Evolutionary conservation across 2,888 invertebrate genomes (phyloP).

Genomic region (Zygothrica quintamaculata): DNA sequence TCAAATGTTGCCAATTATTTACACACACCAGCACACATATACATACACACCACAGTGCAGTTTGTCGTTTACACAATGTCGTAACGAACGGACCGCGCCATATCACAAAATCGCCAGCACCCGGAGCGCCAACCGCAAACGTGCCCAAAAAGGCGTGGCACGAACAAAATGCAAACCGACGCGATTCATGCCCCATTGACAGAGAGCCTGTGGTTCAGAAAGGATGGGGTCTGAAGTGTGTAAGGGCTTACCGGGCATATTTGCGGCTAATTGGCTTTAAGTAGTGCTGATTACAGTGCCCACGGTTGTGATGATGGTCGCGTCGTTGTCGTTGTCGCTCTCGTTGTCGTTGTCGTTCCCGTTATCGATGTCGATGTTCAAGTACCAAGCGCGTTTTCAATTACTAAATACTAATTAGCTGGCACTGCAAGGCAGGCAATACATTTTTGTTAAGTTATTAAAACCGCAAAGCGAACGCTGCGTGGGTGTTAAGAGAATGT

Average conservation of each 20-base stretch:
- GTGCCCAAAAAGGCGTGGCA: slow-evolving; percentile 76
- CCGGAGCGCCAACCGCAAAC: slow-evolving; percentile 65
- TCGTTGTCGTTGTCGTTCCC: slow-evolving; percentile 8
- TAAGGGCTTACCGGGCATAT: slow-evolving; percentile 74
- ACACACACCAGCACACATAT: slow-evolving; percentile 56
- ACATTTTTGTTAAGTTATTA: slow-evolving; percentile 78
- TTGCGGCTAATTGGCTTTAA: slow-evolving; percentile 80
- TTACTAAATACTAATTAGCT: slow-evolving; percentile 78
- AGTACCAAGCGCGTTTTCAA: slow-evolving; percentile 64
- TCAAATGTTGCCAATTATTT: slow-evolving; percentile 78
- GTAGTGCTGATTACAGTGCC: slow-evolving; percentile 77
- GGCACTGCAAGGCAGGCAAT: slow-evolving; percentile 58
- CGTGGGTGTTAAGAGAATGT: slow-evolving; percentile 4
- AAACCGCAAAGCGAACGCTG: slow-evolving; percentile 46
- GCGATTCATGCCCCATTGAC: slow-evolving; percentile 76
- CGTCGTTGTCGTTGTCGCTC: slow-evolving; percentile 14
- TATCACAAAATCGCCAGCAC: slow-evolving; percentile 67
- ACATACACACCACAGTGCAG: slow-evolving; percentile 28
- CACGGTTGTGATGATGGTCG: slow-evolving; percentile 46
- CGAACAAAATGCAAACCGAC: slow-evolving; percentile 70
- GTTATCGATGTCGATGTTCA: slow-evolving; percentile 49
- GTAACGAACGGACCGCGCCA: slow-evolving; percentile 47
- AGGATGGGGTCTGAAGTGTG: slow-evolving; percentile 15
- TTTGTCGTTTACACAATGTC: slow-evolving; percentile 63
- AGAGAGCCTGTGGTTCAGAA: slow-evolving; percentile 14